Conservation (phyloP, 2,888 invertebrate genomes). For the Troglohyphantes excavatus region DNA sequence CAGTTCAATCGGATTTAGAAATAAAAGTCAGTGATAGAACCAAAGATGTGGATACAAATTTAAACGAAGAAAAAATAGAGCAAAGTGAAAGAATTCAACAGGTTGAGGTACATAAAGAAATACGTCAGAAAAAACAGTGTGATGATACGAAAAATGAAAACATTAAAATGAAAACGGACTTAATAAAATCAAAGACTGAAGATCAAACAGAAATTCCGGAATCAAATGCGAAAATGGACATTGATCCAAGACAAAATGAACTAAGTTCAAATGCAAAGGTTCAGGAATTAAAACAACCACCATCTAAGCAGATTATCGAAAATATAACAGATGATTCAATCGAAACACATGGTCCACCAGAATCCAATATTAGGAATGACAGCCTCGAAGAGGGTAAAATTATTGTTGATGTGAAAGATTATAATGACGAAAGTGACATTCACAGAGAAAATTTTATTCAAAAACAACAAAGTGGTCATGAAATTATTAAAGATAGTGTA, state of each 20-base stretch:
- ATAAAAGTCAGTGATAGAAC: constrained; percentile 82
- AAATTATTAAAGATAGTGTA: constrained; percentile 47
- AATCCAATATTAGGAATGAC: neutral
- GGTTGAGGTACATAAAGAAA: too few relatives aligned
- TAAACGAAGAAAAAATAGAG: neutral
- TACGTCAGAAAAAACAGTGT: neutral
- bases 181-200: neutral
- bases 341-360: neutral
- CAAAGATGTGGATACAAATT: constrained; percentile 81
- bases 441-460: neutral
- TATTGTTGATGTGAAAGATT: neutral
- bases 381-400: too few relatives aligned
- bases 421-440: neutral
- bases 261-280: too few relatives aligned
- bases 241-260: neutral
- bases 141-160: too few relatives aligned
- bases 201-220: neutral
- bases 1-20: constrained; percentile 82
- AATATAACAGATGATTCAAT: neutral
- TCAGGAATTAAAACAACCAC: neutral
- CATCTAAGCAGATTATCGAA: too few relatives aligned
- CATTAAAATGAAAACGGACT: neutral
- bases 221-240: neutral
- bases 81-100: neutral
- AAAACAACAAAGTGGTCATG: neutral